phyloP scores from a whole-genome alignment of 2,888 invertebrate species.

The Poecilus cupreus region DNA sequence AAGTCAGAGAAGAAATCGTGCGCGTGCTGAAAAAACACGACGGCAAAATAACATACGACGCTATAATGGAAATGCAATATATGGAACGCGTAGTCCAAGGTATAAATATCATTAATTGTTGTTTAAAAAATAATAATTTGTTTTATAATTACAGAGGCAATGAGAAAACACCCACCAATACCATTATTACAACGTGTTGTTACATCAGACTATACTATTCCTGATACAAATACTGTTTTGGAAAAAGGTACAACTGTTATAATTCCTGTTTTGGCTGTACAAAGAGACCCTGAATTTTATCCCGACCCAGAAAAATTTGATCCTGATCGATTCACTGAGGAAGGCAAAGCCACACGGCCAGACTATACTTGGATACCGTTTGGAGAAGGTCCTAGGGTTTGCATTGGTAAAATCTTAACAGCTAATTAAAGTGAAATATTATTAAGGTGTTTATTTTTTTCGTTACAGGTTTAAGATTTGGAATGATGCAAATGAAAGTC shows the following conservation, averaged over 20 bases:
- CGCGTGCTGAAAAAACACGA: not conserved
- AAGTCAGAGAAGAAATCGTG: conserved; percentile 68
- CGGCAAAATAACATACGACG: not conserved
- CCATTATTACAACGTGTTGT: conserved; percentile 65
- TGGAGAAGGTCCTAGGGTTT: conserved; percentile 71
- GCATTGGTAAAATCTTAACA: conserved; percentile 68
- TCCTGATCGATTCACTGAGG: conserved; percentile 76
- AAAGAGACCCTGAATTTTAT: conserved; percentile 67
- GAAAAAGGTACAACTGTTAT: conserved; percentile 62
- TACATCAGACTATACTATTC: conserved; percentile 63
- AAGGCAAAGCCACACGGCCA: conserved; percentile 70
- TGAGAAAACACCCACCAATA: conserved; percentile 68
- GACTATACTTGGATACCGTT: conserved; percentile 70
- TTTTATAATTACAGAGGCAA: conserved; percentile 65
- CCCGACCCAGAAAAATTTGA: conserved; percentile 77
- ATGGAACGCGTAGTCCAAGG: not conserved
- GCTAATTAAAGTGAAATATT: not conserved
- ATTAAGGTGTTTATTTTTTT: not conserved
- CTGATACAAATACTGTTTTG: conserved; percentile 62
- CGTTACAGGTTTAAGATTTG: conserved; percentile 45
- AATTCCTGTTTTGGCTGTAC: conserved; percentile 66
- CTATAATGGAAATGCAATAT: not conserved
- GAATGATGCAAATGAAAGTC: conserved; percentile 52
- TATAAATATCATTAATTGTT: not conserved
- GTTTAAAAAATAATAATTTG: not conserved